Evolutionary conservation across 1,140 invertebrate species (phyloP), one percentile per base, ranked within the genome.

Genomic region (Zeugodacus cucurbitae): DNA sequence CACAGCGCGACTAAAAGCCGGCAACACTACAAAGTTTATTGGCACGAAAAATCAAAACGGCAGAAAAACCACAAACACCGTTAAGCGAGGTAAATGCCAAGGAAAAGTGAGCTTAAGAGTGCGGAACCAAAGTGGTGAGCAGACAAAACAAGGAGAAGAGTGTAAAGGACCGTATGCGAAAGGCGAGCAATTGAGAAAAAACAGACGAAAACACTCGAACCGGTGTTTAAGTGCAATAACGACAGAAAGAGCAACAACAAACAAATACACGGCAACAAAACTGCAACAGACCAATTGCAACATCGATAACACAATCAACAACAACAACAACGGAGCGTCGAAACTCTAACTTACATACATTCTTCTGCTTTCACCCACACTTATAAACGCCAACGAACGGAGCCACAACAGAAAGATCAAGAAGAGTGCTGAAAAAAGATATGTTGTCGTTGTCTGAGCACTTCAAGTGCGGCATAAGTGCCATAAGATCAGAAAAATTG

Each of bases 11-110:
- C 32, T 64, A 44, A 87, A 87, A 58, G 54, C 59, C 32, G 86
- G 41, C 74, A 82, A 87, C 17, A 87, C 57, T 37, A 64, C 32
- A 87, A 87, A 87, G 57, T 87, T 87, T 86, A 86, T 57, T 86
- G 85, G n/a, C 44, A 57, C 57, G 32, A 57, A 67, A 74, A 74
- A 74, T 74, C 41, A 82, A 82, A 54, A 48, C n/a, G 10, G 74
- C 74, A 29, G 44, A 82, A 82, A 82, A 82, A 82, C n/a, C 74
- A 82, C 44, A 54, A 82, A 82, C 44, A 82, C 67, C 74, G 41
- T 82, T 17, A 82, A 82, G n/a, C 74, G 34, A 34, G 29, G 7
- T 64, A 59, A 64, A 59, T 44, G 32, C 17, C 54, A 29, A 59
- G 86, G 54, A 87, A 87, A 54, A 48, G n/a, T 14, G 37, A 11